Base-by-base conservation (phyloP, 92 coral and sea anemone genomes). In the Desmophyllum pertusum region DNA sequence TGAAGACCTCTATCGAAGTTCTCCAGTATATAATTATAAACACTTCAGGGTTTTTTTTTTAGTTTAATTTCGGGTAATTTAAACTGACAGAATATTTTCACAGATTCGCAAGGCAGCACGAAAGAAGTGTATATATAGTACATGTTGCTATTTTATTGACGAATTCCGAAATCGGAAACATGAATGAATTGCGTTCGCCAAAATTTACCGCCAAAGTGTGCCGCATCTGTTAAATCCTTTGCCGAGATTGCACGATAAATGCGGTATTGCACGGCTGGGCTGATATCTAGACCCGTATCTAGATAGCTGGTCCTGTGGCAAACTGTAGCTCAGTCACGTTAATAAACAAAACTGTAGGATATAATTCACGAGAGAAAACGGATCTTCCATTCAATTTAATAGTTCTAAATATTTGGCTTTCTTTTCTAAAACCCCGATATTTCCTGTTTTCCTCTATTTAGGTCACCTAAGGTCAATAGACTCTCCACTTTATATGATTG, bases 391-490 rank as follows among this genome's bases (percentile, higher is more conserved):
- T 55, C n/a, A 15, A 64, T 55, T 25, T 23, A 40, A n/a, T 53
- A n/a, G 69, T 6, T 59, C 4, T 21, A 5, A 33, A 51, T 31
- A 35, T 6, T n/a, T 18, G 73, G 4, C 8, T 36, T 29, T 67
- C 45, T 67, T 67, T 36, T 37, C 4, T 1, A 33, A 75, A 36
- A 18, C 45, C 33, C 65, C 42, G 40, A 57, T 11, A 77, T 77
- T 25, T 59, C 81, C 70, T 77, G 52, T 77, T 77, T 25, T 27
- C 14, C 25, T 15, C 38, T 0, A 31, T 25, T 38, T 0, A 29
- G 70, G 81, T 57, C 38, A 25, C 51, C 7, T n/a, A 10, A 40
- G 81, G 81, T 77, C 66, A 39, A 77, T 39, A 62, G 33, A 27
- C 81, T 55, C 52, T 57, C n/a, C 17, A n/a, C 42, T 57, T 53